These are phyloP conservation scores for Himalopsyche kuldschensis DNA, from an alignment of 2,888 invertebrate species.

Conservation along the genomic window DNA sequence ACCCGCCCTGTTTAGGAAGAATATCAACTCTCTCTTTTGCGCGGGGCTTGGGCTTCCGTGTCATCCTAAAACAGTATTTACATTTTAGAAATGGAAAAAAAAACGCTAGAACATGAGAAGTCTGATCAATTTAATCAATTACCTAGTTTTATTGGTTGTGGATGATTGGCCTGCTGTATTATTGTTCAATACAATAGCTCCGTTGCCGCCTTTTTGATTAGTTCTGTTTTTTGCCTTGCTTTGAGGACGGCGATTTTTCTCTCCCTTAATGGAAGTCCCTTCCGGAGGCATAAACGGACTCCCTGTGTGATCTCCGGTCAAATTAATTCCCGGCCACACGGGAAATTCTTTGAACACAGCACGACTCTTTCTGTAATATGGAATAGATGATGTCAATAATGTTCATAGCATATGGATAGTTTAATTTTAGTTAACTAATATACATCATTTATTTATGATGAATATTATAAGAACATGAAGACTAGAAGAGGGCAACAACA, in stretches of 20 bases:
- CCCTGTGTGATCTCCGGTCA: slow-evolving; percentile 45
- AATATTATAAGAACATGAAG: too few species aligned
- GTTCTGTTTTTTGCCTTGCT: not conserved
- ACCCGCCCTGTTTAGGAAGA: slow-evolving; percentile 62
- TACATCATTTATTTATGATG: too few species aligned
- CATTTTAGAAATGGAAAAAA: too few species aligned
- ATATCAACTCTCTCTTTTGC: slow-evolving; percentile 54
- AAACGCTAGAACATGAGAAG: too few species aligned
- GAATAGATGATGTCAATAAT: too few species aligned
- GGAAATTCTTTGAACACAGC: slow-evolving; percentile 67
- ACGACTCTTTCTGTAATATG: slow-evolving; percentile 53
- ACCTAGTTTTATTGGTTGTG: not conserved
- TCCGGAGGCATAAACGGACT: slow-evolving; percentile 35
- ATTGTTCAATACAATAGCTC: not conserved
- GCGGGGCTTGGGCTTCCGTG: slow-evolving; percentile 56
- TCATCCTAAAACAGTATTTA: slow-evolving; percentile 53
- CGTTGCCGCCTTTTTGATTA: not conserved
- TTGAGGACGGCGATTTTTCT: not conserved
- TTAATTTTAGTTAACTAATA: too few species aligned
- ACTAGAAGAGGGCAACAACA: too few species aligned
- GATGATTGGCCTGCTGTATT: not conserved
- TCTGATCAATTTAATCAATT: not conserved
- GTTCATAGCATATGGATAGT: too few species aligned
- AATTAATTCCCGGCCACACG: slow-evolving; percentile 62
- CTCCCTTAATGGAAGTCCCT: not conserved